phyloP scores from a whole-genome alignment of 23 tunicate species.

The Styela plicata region DNA sequence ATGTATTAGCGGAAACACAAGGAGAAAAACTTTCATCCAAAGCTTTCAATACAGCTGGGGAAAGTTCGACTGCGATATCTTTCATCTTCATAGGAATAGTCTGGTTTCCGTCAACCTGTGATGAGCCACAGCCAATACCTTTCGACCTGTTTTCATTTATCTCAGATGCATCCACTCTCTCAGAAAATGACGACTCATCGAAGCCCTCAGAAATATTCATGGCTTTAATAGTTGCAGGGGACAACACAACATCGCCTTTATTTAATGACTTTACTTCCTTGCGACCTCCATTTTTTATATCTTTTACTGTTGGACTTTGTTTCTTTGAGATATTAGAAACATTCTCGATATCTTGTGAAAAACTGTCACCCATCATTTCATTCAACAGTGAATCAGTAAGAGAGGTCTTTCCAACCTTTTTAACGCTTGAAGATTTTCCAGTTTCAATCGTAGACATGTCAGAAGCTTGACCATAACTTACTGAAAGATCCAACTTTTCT shows the following conservation, averaged over 20 bases:
- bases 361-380: constrained; percentile 28
- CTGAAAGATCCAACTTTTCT: neutral
- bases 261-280: neutral
- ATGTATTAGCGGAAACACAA: neutral
- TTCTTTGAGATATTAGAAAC: neutral
- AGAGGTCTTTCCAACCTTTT: constrained; percentile 25
- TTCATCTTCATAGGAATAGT: neutral
- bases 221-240: neutral
- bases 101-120: neutral
- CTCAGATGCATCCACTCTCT: neutral
- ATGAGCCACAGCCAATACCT: neutral
- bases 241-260: neutral
- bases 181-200: neutral
- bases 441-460: neutral
- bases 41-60: neutral
- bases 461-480: neutral
- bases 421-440: neutral
- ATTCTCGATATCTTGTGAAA: neutral
- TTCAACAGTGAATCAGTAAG: constrained; percentile 42
- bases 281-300: neutral
- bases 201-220: neutral
- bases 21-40: constrained; percentile 22
- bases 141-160: neutral
- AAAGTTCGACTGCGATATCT: neutral
- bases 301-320: neutral